phyloP scores from a whole-genome alignment of 2,888 invertebrate genomes.

The Branchellion lobata region DNA sequence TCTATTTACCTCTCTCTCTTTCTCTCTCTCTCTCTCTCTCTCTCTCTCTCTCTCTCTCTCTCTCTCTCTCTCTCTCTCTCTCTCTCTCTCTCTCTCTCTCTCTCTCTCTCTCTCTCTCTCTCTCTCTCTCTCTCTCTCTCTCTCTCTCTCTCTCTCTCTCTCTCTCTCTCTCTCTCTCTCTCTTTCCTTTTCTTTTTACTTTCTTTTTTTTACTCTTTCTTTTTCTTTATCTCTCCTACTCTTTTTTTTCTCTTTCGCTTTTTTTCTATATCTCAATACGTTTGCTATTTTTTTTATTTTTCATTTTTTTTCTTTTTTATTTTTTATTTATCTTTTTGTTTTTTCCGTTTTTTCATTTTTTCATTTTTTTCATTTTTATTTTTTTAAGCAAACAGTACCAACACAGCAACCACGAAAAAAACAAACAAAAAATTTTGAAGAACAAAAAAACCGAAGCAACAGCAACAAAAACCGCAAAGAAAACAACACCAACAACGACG shows the following conservation, averaged over 20 bases:
- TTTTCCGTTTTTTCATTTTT: too few relatives aligned
- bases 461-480: too few relatives aligned
- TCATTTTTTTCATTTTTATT: too few relatives aligned
- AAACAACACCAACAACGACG: too few relatives aligned
- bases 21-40: conserved; percentile 47
- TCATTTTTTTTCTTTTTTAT: not conserved
- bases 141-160: conserved; percentile 49
- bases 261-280: not conserved
- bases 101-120: conserved; percentile 47
- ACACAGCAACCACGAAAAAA: too few relatives aligned
- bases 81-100: conserved; percentile 46
- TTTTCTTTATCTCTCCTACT: too few relatives aligned
- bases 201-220: too few relatives aligned
- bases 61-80: conserved; percentile 48
- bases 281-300: not conserved
- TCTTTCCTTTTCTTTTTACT: conserved; percentile 45
- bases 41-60: conserved; percentile 48
- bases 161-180: conserved; percentile 50
- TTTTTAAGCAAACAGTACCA: too few relatives aligned
- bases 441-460: too few relatives aligned
- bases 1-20: too few relatives aligned
- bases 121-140: conserved; percentile 45
- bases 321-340: too few relatives aligned
- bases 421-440: too few relatives aligned
- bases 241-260: not conserved